phyloP scores from a whole-genome alignment of 2,113 vertebrate species.

The Oncorhynchus mykiss region DNA sequence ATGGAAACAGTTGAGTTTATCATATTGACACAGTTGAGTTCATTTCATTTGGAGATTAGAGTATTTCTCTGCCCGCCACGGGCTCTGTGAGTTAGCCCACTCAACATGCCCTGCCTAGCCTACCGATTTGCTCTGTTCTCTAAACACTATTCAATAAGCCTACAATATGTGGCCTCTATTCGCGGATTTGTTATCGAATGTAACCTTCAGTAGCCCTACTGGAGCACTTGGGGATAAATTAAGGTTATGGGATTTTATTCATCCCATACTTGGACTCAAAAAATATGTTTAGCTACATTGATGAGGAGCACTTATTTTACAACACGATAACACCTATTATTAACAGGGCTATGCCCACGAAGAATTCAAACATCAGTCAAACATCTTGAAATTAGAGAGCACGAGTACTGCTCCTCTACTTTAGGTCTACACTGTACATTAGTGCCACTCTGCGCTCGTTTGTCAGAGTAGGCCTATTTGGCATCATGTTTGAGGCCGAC shows the following conservation, averaged over 20 bases:
- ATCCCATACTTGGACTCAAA: not conserved
- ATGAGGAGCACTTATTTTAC: not conserved
- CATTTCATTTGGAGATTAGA: conserved; percentile 8
- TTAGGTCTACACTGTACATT: not conserved
- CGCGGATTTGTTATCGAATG: not conserved
- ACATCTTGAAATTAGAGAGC: not conserved
- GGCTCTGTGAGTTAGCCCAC: not conserved
- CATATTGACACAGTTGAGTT: not conserved
- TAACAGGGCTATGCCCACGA: not conserved
- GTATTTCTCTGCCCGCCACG: not conserved
- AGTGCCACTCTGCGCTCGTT: not conserved
- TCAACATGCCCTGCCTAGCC: not conserved
- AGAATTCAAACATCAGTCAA: not conserved
- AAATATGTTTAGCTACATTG: not conserved
- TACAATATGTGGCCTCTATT: not conserved
- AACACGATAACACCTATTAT: not conserved
- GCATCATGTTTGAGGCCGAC: not conserved
- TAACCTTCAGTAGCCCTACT: not conserved
- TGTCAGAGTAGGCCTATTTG: no score
- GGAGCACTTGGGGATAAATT: no score
- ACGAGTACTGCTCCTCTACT: not conserved
- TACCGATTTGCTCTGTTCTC: not conserved
- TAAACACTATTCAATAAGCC: not conserved
- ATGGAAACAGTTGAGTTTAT: not conserved
- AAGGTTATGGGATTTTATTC: not conserved